phyloP scores from a whole-genome alignment of 2,797 vertebrate species.

The Nyctalus aviator region DNA sequence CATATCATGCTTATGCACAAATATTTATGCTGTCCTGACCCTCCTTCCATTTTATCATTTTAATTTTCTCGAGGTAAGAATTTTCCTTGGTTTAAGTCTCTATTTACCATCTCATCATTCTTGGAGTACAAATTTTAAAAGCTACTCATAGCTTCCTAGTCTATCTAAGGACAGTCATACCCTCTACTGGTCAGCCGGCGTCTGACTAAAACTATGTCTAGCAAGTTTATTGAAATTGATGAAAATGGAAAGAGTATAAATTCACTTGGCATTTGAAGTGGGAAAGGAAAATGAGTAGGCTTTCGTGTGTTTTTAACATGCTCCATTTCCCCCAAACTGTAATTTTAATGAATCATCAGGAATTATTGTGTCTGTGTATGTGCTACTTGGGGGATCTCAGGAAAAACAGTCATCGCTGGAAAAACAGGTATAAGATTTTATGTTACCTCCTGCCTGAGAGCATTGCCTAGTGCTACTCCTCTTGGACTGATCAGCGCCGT shows the following conservation, averaged over 20 bases:
- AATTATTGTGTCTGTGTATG: constrained; percentile 71
- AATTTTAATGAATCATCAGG: constrained; percentile 82
- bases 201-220: constrained; percentile 75
- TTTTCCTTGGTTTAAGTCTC: constrained; percentile 7
- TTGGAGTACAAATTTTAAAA: constrained; percentile 1
- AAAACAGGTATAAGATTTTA: constrained; percentile 55
- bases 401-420: constrained; percentile 66
- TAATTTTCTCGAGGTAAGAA: not conserved
- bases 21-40: not conserved
- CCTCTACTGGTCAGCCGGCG: not conserved
- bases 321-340: constrained; percentile 70
- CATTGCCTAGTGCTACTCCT: not conserved
- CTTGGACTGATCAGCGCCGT: not conserved
- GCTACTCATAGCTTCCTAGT: not conserved
- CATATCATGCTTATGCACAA: not conserved
- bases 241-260: constrained; percentile 72
- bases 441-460: not conserved
- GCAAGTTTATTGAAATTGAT: constrained; percentile 55
- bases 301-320: constrained; percentile 74
- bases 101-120: not conserved
- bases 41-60: not conserved
- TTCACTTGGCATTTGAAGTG: constrained; percentile 74
- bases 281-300: constrained; percentile 78
- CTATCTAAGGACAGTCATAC: constrained; percentile 34
- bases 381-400: constrained; percentile 63